Evolutionary conservation across 1,140 invertebrate species (phyloP).

Genomic region (Calycopis cecrops): DNA sequence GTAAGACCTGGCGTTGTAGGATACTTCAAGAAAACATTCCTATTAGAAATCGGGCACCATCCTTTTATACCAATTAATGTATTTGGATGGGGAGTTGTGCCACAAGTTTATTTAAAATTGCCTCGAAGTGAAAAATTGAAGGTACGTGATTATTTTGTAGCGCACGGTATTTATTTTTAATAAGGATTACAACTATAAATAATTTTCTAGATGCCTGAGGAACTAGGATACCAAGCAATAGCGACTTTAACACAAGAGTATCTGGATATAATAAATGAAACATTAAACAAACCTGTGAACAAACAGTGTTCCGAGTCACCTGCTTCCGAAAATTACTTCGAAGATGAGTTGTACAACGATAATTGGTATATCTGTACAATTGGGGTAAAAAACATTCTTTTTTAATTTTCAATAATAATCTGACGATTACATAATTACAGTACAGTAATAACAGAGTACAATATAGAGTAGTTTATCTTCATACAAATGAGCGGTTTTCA

Average conservation of each 20-base stretch:
- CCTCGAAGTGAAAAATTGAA: constrained; percentile 35
- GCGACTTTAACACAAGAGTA: constrained; percentile 48
- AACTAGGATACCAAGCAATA: constrained; percentile 52
- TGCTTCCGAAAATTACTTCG: constrained; percentile 50
- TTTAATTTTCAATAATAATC: background rate
- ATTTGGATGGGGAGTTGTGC: constrained; percentile 63
- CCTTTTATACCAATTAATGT: constrained; percentile 57
- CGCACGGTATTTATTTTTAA: constrained; percentile 12
- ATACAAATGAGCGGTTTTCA: no score
- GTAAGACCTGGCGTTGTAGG: constrained; percentile 56
- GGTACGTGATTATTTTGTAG: constrained; percentile 29
- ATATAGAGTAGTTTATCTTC: no score
- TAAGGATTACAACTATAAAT: constrained; percentile 13
- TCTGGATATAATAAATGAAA: constrained; percentile 45
- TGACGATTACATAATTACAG: no score
- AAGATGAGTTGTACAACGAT: constrained; percentile 45
- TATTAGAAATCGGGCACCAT: constrained; percentile 57
- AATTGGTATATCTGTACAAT: constrained; percentile 60
- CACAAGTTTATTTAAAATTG: constrained; percentile 56
- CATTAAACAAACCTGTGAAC: constrained; percentile 32
- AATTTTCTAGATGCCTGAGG: constrained; percentile 37
- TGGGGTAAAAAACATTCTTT: constrained; percentile 37
- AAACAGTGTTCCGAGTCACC: constrained; percentile 52
- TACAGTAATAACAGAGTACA: no score
- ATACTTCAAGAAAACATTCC: constrained; percentile 50